Percentiles rank a stretch among this genome's conserved stretches.
Evolutionary conservation across 2,113 vertebrate genomes (phyloP).

Genomic region (Brachyistius frenatus): DNA sequence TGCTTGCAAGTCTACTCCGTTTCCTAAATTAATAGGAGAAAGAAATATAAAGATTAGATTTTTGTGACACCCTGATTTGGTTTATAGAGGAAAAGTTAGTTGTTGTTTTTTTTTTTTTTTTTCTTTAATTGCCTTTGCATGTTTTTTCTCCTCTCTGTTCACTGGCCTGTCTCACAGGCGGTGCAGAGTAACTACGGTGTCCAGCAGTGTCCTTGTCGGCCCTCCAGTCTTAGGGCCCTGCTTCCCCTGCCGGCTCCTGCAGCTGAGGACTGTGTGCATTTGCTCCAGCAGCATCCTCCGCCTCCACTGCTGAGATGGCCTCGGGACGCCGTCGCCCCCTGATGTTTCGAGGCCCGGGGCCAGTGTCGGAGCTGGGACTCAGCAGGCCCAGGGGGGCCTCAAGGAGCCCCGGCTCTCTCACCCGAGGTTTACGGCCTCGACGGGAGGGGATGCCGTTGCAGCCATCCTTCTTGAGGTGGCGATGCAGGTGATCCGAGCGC

Average conservation of each 20-base stretch:
- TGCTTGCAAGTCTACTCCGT: slow-evolving; percentile 77
- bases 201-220: slow-evolving; percentile 70
- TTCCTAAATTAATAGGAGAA: slow-evolving; percentile 81
- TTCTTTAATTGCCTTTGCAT: slow-evolving; percentile 69
- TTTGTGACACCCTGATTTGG: slow-evolving; percentile 89
- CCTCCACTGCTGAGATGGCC: slow-evolving; percentile 53
- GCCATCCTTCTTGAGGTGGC: slow-evolving; percentile 99
- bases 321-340: slow-evolving; percentile 77
- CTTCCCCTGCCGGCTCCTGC: slow-evolving; percentile 72
- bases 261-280: slow-evolving; percentile 77
- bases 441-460: slow-evolving; percentile 96
- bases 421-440: slow-evolving; percentile 91
- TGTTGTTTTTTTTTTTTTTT: slow-evolving; percentile 66
- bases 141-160: slow-evolving; percentile 70
- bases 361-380: slow-evolving; percentile 55
- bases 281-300: slow-evolving; percentile 68
- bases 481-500: slow-evolving; percentile 97
- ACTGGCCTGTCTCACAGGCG: slow-evolving; percentile 73
- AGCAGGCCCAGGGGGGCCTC: slow-evolving; percentile 71
- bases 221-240: slow-evolving; percentile 74
- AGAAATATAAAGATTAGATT: slow-evolving; percentile 84
- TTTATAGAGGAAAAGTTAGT: slow-evolving; percentile 87
- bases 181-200: slow-evolving; percentile 70
- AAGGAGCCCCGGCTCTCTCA: slow-evolving; percentile 83
- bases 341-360: slow-evolving; percentile 63